phyloP scores from a whole-genome alignment of 2,797 vertebrate species.

The Tangara arthus region DNA sequence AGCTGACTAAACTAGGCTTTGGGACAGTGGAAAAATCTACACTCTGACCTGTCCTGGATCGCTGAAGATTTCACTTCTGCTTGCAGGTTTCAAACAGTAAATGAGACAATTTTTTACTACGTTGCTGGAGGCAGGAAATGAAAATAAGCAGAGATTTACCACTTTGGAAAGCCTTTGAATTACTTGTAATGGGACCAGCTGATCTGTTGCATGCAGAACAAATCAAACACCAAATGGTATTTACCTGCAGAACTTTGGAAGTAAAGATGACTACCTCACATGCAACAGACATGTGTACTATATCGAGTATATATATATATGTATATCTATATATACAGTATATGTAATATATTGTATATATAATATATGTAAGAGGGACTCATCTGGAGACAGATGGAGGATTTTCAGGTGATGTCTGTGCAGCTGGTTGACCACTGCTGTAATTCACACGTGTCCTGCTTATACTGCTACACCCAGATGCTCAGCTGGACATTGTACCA shows the following conservation, averaged over 20 bases:
- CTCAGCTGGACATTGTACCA: neutral
- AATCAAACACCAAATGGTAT: neutral
- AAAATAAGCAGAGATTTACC: neutral
- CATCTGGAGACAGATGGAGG: neutral
- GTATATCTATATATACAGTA: too few relatives aligned
- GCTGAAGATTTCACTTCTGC: neutral
- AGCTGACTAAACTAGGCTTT: neutral
- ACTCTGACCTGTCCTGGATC: neutral
- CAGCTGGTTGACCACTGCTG: neutral
- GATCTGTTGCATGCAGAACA: neutral
- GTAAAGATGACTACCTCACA: neutral
- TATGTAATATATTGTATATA: too few relatives aligned
- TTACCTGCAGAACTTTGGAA: neutral
- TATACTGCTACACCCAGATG: neutral
- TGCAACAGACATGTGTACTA: neutral
- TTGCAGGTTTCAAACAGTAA: neutral
- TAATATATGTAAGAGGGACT: neutral
- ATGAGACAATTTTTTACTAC: neutral
- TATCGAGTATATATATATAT: neutral
- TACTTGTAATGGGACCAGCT: neutral
- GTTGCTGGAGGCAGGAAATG: neutral
- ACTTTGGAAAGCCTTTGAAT: neutral
- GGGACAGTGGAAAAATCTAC: neutral
- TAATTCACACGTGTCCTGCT: neutral
- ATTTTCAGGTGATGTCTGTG: neutral